Evolutionary conservation across 2,797 vertebrate genomes (phyloP).

Genomic region (Halcyon leucocephala): DNA sequence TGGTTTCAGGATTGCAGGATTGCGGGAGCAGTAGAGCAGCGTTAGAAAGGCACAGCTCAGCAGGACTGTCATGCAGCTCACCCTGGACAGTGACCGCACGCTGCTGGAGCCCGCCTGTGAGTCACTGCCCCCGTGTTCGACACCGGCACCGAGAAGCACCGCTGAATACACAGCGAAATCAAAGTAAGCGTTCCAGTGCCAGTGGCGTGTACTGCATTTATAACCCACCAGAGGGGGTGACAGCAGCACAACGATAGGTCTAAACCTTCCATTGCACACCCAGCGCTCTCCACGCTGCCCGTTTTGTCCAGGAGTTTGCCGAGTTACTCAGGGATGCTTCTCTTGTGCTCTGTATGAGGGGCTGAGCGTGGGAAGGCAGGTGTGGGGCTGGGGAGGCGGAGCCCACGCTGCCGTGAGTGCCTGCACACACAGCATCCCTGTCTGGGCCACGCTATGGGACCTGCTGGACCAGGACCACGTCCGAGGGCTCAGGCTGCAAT

Average conservation of each 20-base stretch:
- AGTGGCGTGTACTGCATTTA: neutral
- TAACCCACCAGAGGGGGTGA: conserved; percentile 38
- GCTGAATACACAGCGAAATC: neutral
- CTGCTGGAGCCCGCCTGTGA: neutral
- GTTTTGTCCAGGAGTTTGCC: neutral
- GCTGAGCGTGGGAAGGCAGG: neutral
- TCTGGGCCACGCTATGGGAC: neutral
- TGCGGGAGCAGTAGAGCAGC: accelerated
- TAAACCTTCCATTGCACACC: neutral
- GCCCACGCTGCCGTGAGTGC: neutral
- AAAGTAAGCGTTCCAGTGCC: neutral
- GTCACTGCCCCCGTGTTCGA: conserved; percentile 11
- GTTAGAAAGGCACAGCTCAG: neutral
- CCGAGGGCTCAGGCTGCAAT: neutral
- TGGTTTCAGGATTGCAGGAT: neutral
- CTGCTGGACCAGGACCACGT: neutral
- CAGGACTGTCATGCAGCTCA: neutral
- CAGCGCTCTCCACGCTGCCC: accelerated
- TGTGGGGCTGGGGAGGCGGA: neutral
- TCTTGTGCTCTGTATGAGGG: accelerated
- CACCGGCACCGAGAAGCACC: accelerated
- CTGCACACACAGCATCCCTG: neutral
- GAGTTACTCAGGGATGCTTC: neutral
- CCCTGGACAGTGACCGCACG: neutral
- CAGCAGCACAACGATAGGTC: neutral